Evolutionary conservation across 2,113 vertebrate species (phyloP), one percentile per base, ranked within the genome.

Genomic region (Sardina pilchardus): DNA sequence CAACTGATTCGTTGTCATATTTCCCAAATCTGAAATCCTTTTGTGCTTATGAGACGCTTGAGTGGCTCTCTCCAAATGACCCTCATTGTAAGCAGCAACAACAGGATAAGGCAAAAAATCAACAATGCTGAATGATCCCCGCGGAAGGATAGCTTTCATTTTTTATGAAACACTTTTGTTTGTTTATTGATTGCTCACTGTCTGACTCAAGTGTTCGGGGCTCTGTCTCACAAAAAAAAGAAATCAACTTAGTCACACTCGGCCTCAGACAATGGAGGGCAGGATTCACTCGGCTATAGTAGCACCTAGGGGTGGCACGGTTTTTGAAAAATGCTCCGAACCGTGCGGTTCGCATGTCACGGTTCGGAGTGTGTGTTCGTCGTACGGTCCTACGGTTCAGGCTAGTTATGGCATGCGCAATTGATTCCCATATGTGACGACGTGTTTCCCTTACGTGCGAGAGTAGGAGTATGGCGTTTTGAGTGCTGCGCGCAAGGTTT

Each of bases 221-320:
- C 71, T 78, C 71, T 93, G 90, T 91, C 89, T 93, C 86, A 88
- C 86, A 92, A 6, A 78, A 92, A 6, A 78, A 30, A 91, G 91
- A 94, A 94, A 94, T 94, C 85, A 92, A 94, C 90, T 92, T 91
- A 90, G 91, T 92, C 88, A 89, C 86, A 88, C 87, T 16, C 71
- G 88, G 90, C 88, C 90, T 87, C 34, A 89, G 90, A 94, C 90
- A 91, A 91, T 91, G 90, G 89, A 82, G 83, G 83, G 86, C 89
- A 91, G 90, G 87, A 91, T 91, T 89, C 91, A 90, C 91, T 90
- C 89, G 92, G 89, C 90, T n/a, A n/a, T n/a, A n/a, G n/a, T n/a
- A n/a, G n/a, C n/a, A n/a, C n/a, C n/a, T n/a, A n/a, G n/a, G n/a
- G n/a, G n/a, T n/a, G n/a, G n/a, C n/a, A n/a, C n/a, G n/a, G n/a